These are phyloP conservation scores for Xyrauchen texanus DNA, from an alignment of 2,113 vertebrate genomes.

Conservation along the genomic window DNA sequence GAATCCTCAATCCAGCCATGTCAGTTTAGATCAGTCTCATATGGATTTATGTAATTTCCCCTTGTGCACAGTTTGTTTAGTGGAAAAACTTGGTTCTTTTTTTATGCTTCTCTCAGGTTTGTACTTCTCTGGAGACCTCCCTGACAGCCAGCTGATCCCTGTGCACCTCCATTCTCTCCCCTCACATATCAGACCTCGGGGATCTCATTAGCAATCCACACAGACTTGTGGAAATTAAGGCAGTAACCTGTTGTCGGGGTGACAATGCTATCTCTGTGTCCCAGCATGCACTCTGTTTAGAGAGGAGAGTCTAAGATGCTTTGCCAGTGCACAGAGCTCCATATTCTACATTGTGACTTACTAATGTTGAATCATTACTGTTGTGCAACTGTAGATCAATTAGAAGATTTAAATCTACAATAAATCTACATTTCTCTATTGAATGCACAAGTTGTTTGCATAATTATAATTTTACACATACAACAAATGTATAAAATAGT, in stretches of 20 bases:
- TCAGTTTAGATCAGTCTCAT: constrained; percentile 2
- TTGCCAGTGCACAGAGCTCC: constrained; percentile 15
- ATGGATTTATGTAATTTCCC: not conserved
- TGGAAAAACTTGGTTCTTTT: constrained; percentile 20
- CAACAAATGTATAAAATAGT: not conserved
- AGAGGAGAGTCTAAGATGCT: not conserved
- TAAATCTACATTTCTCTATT: not conserved
- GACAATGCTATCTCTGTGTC: constrained; percentile 37
- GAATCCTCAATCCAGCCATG: not conserved
- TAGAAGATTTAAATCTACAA: not conserved
- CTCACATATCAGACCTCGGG: constrained; percentile 40
- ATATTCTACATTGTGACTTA: not conserved
- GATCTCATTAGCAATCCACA: constrained; percentile 50
- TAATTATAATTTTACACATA: not conserved
- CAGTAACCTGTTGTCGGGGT: constrained; percentile 45
- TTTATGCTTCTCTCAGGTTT: constrained; percentile 34
- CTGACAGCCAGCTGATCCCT: constrained; percentile 48
- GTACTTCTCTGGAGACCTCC: constrained; percentile 34
- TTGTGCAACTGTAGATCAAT: no score
- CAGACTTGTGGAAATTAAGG: constrained; percentile 21
- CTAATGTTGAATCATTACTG: not conserved
- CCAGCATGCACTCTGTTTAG: constrained; percentile 23
- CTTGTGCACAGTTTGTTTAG: constrained; percentile 8
- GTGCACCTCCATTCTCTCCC: constrained; percentile 31
- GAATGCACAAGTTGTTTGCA: not conserved